Evolutionary conservation across 2,888 invertebrate species (phyloP).

Genomic region (Barypeithes pellucidus): DNA sequence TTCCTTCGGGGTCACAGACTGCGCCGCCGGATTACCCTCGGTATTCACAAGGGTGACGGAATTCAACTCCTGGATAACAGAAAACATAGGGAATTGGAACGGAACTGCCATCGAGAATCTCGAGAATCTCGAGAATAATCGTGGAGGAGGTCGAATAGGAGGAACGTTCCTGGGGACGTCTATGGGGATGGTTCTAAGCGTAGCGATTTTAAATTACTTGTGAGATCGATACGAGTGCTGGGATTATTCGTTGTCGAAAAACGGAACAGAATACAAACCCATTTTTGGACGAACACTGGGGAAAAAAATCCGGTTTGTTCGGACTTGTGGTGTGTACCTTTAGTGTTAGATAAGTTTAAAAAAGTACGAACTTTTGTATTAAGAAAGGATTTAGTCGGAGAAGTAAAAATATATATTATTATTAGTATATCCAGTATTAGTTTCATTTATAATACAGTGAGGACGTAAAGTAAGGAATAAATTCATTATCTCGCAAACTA

Average conservation of each 20-base stretch:
- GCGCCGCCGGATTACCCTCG: slow-evolving; percentile 52
- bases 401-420: too few relatives aligned
- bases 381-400: too few relatives aligned
- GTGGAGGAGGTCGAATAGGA: not conserved
- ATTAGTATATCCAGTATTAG: too few relatives aligned
- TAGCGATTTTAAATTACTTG: not conserved
- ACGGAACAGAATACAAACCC: too few relatives aligned
- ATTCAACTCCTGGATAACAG: slow-evolving; percentile 52
- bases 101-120: not conserved
- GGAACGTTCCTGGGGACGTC: not conserved
- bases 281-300: too few relatives aligned
- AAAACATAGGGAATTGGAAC: slow-evolving; percentile 20
- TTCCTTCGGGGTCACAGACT: slow-evolving; percentile 54
- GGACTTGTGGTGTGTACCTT: too few relatives aligned
- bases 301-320: too few relatives aligned
- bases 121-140: not conserved
- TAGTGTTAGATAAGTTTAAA: too few relatives aligned
- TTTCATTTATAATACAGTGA: too few relatives aligned
- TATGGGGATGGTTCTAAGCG: not conserved
- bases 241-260: not conserved
- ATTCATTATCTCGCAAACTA: too few relatives aligned
- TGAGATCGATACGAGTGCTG: not conserved
- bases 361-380: too few relatives aligned
- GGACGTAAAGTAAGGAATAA: too few relatives aligned
- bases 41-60: slow-evolving; percentile 54